phyloP scores from a whole-genome alignment of 2,888 invertebrate species.

The Caenorhabditis zanzibari region DNA sequence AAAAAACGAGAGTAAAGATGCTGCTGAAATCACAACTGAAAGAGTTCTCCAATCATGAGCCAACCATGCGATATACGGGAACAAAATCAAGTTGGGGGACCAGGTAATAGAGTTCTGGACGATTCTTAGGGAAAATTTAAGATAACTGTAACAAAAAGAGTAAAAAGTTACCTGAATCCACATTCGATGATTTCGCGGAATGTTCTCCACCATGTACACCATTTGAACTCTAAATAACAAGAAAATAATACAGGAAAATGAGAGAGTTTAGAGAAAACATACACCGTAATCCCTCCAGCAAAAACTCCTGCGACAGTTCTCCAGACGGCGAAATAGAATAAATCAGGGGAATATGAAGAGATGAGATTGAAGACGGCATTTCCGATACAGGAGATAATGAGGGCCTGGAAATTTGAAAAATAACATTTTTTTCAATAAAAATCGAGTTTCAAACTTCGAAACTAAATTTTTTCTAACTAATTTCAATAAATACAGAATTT shows the following conservation, averaged over 20 bases:
- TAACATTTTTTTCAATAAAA: no score
- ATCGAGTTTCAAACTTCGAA: no score
- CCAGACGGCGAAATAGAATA: constrained; percentile 52
- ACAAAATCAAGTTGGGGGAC: constrained; percentile 80
- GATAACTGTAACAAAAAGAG: background rate
- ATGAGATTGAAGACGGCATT: constrained; percentile 58
- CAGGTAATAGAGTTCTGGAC: constrained; percentile 70
- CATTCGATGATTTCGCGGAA: constrained; percentile 79
- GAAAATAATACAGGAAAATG: background rate
- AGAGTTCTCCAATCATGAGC: constrained; percentile 59
- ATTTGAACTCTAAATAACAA: constrained; percentile 69
- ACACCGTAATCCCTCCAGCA: constrained; percentile 66
- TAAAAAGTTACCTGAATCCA: constrained; percentile 70
- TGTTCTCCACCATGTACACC: constrained; percentile 80
- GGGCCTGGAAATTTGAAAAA: constrained; percentile 42
- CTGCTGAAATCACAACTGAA: constrained; percentile 49
- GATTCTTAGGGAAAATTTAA: background rate
- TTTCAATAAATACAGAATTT: no score
- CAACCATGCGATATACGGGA: constrained; percentile 75
- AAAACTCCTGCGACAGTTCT: constrained; percentile 60
- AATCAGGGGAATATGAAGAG: constrained; percentile 48
- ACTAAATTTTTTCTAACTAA: no score
- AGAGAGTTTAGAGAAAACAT: background rate
- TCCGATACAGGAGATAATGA: constrained; percentile 58
- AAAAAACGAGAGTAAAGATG: constrained; percentile 53